Base-by-base conservation (phyloP, 2,888 invertebrate species). In the Drosophila algonquin region DNA sequence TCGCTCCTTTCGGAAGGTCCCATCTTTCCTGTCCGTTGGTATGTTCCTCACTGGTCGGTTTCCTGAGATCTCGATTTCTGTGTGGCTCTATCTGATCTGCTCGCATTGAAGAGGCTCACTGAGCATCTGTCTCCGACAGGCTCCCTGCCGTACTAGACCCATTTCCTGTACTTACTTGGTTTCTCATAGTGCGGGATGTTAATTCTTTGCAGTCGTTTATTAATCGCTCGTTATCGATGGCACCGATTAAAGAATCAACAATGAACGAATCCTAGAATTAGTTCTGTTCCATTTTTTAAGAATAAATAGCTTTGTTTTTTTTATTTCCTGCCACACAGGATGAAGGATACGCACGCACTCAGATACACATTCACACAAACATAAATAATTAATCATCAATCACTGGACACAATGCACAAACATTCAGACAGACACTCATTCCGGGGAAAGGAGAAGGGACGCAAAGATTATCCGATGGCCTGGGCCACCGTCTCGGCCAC, bases 401-500 rank as follows among this genome's bases (percentile, higher is more conserved):
- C 48, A 60, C 59, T 18, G 27, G 48, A 44, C n/a, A 54, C 21
- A 62, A 69, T 63, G 69, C 65, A 44, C 55, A 60, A 24, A 35
- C 50, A 59, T 40, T 44, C 54, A 8, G 8, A 53, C 52, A 30
- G 21, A 35, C 65, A 48, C 40, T 55, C 48, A 8, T n/a, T 67
- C 24, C 30, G n/a, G 7, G 9, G 7, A 50, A 48, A 48, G 24
- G 24, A 45, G n/a, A 24, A 32, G 24, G 24, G 7, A 21, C 3
- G 18, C 52, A 32, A 14, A 16, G 16, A 16, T 45, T 57, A 9
- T 10, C 51, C 73, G 44, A 89, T 81, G 2, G 85, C 77, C 67
- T 88, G 83, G 14, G 91, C 89, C 30, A 92, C 90, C 10, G 92
- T 88, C 51, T 92, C 90, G 6, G 83, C 88, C 52, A 92, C 82